Percentiles rank a stretch among this genome's conserved stretches.
These are phyloP conservation scores for Artemia franciscana DNA, from an alignment of 1,140 invertebrate genomes.

Conservation along the genomic window DNA sequence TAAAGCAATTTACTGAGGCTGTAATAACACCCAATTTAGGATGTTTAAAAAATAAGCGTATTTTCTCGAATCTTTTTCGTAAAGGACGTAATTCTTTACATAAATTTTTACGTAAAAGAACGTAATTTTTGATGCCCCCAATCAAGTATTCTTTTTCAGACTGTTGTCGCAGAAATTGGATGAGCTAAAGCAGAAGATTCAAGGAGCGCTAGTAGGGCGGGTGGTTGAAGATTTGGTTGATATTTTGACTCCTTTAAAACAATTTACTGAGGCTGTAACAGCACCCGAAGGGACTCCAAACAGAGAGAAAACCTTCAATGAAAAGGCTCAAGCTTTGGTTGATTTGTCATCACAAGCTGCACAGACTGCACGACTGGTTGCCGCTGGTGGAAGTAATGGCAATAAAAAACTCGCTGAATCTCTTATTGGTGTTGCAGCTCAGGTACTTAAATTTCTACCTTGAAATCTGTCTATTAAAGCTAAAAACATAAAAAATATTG, in stretches of 20 bases:
- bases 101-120: neutral
- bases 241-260: slow-evolving; percentile 81
- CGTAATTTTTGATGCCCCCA: neutral
- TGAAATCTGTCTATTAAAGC: too few relatives aligned
- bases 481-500: too few relatives aligned
- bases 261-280: slow-evolving; percentile 86
- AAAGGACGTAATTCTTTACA: neutral
- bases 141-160: slow-evolving; percentile 18
- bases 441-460: slow-evolving; percentile 29
- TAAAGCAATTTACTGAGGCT: too few relatives aligned
- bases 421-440: slow-evolving; percentile 46
- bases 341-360: slow-evolving; percentile 58
- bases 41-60: too few relatives aligned
- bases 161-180: slow-evolving; percentile 71
- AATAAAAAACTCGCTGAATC: slow-evolving; percentile 87
- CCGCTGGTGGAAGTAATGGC: slow-evolving; percentile 62
- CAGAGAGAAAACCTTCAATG: slow-evolving; percentile 71
- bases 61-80: too few relatives aligned
- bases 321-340: slow-evolving; percentile 56
- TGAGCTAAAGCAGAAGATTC: slow-evolving; percentile 73
- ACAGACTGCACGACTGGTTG: slow-evolving; percentile 77
- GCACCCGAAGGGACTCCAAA: slow-evolving; percentile 59
- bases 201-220: slow-evolving; percentile 72
- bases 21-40: too few relatives aligned
- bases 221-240: slow-evolving; percentile 98